Base-by-base conservation (phyloP, 1,140 invertebrate species). In the Solenopsis invicta region DNA sequence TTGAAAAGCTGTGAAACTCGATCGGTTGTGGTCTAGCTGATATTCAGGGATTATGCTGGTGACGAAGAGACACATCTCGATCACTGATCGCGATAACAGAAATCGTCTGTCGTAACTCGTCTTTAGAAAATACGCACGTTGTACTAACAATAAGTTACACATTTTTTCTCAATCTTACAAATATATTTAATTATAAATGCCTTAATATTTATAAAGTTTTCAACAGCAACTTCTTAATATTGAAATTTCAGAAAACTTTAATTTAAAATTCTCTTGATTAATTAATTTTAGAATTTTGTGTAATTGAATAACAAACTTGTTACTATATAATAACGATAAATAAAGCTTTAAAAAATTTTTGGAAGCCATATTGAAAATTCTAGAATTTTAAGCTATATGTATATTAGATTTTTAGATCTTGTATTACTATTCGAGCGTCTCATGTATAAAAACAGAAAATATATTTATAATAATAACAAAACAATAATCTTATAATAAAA, bases 1-100 rank as follows among this genome's bases (percentile, higher is more conserved):
- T 84, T 84, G 80, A 84, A 75, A 84, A 84, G 80, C 54, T 61
- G 80, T 84, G 54, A 84, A 84, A 84, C 80, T 56, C 69, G 80
- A 84, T 62, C 69, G 54, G 80, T 62, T 48, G 41, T 41, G 56
- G 69, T 74, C 29, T 50, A 84, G 69, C 41, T 29, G 54, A 75
- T 84, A 69, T 75, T 74, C 59, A 62, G 10, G 45, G 41, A 75
- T 84, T 75, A 75, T 10, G 12, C 34, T 24, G n/a, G 56, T 61
- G 80, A 72, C 37, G 80, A 82, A 72, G 67, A 82, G 66, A 82
- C 80, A 18, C 48, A 56, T 61, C 80, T 75, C 54, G 69, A 74
- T 75, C 67, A 37, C 34, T 24, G 54, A 75, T 84, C 69, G 54
- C 41, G 80, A 62, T 84, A 84, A 29, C 54, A 18, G 8, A 24